Base-by-base conservation (phyloP, 2,113 vertebrate genomes). In the Acrocephalus kingi region DNA sequence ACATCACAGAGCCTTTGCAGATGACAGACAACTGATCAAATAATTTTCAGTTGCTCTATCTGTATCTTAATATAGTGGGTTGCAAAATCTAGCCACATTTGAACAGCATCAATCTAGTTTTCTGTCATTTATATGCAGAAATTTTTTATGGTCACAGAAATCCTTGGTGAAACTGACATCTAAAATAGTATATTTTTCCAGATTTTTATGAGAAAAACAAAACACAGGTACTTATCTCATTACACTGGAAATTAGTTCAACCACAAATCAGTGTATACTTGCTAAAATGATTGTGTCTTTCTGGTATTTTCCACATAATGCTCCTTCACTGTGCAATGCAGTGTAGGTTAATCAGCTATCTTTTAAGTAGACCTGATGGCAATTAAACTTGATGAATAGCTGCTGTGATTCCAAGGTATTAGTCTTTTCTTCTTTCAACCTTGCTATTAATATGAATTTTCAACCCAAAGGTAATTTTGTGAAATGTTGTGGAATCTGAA, bases 361-460 rank as follows among this genome's bases (percentile, higher is more conserved):
- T 94, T 93, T 71, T 55, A 67, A 73, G 55, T 5, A 84, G 72
- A 87, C 41, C 35, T 80, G 35, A 33, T 89, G 43, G 92, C 82
- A 97, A 94, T 96, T 95, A 97, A 90, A 94, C n/a, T 68, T 91
- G 94, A 96, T 93, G 11, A 94, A 97, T 94, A 84, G 68, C 51
- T 94, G 59, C 83, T 48, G 30, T 4, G 13, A 75, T 87, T 90
- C 80, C 37, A 87, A 94, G 78, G 73, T 91, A 97, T 96, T 94
- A 95, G 71, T 67, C 45, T 93, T 90, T 78, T 39, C 74, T 87
- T 90, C 78, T 89, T 94, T 96, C 89, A 69, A 48, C 48, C 35
- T 94, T 83, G 37, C 6, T 82, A 69, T 89, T 92, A 83, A 92
- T 84, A 95, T n/a, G 71, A 91, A 90, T 96, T 93, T 97, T 92